Evolutionary conservation across 2,888 invertebrate genomes (phyloP).

Genomic region (Clanis bilineata): DNA sequence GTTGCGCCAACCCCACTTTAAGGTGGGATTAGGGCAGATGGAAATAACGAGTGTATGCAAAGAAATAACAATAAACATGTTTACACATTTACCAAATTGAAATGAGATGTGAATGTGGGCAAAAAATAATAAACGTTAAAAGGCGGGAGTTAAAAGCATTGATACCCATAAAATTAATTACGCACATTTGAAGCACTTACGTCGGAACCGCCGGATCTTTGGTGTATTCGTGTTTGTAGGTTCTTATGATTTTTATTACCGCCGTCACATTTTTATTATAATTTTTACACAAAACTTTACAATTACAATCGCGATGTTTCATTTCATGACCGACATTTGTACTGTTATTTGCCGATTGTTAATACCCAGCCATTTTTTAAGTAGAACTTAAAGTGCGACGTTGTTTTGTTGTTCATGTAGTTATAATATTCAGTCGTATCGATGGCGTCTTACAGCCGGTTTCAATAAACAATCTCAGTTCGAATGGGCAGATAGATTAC

Average conservation of each 20-base stretch:
- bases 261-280: constrained; percentile 2
- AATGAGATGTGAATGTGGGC: constrained; percentile 10
- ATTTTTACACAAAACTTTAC: neutral
- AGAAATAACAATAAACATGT: neutral
- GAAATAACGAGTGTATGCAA: neutral
- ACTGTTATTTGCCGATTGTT: neutral
- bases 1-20: too few relatives aligned
- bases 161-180: constrained; percentile 13
- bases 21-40: too few relatives aligned
- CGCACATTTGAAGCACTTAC: constrained; percentile 8
- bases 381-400: neutral
- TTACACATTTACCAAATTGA: constrained; percentile 3
- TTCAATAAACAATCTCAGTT: too few relatives aligned
- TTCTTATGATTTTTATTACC: neutral
- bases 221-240: neutral
- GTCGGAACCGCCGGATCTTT: neutral
- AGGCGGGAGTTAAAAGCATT: constrained; percentile 12
- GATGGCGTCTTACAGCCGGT: too few relatives aligned
- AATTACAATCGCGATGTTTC: neutral
- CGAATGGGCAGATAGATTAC: too few relatives aligned
- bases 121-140: constrained; percentile 12
- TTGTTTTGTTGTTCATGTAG: neutral
- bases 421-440: too few relatives aligned
- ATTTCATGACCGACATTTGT: neutral
- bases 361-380: too few relatives aligned